Evolutionary conservation across 2,797 vertebrate species (phyloP), one percentile per base, ranked within the genome.

Genomic region (Tadarida brasiliensis): DNA sequence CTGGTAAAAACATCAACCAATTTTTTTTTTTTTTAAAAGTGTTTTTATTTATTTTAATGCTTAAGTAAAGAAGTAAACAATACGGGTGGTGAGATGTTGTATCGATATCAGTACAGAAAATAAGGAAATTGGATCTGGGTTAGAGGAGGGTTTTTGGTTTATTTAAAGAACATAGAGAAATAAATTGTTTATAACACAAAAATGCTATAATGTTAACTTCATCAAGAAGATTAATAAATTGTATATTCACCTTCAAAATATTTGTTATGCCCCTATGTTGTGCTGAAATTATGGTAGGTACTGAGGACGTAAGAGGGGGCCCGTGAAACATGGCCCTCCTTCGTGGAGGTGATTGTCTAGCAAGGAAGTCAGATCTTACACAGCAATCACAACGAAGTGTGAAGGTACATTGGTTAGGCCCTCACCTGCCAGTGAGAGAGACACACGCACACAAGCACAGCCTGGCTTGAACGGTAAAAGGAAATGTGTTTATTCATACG

Each of bases 151-250:
- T 39, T n/a, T n/a, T 3, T 26, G 24, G 70, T 71, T 88, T 57
- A 26, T 59, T 59, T 71, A 61, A 95, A 89, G 63, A 65, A 24
- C 12, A 56, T 20, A 65, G 54, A 77, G 19, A 11, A 57, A 77
- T 1, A 89, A 82, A 71, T 71, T 19, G n/a, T 19, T 63, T 33
- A 67, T 17, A 83, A 87, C 24, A 61, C 8, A 73, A 84, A 92
- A 33, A 59, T 74, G 3, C 15, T 49, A 0, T 35, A 56, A 61
- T 49, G 80, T 67, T 67, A 54, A 9, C 49, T 82, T 85, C n/a
- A 83, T 57, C 59, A 44, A 30, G 19, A 67, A 77, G 26, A 20
- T 44, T 65, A 77, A 71, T 26, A 78, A 90, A 78, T 33, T 59
- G 7, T 59, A 59, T 87, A n/a, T 35, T 67, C 2, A 59, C 44